Conservation (phyloP, 2,113 vertebrate species). For the Sorex fumeus region DNA sequence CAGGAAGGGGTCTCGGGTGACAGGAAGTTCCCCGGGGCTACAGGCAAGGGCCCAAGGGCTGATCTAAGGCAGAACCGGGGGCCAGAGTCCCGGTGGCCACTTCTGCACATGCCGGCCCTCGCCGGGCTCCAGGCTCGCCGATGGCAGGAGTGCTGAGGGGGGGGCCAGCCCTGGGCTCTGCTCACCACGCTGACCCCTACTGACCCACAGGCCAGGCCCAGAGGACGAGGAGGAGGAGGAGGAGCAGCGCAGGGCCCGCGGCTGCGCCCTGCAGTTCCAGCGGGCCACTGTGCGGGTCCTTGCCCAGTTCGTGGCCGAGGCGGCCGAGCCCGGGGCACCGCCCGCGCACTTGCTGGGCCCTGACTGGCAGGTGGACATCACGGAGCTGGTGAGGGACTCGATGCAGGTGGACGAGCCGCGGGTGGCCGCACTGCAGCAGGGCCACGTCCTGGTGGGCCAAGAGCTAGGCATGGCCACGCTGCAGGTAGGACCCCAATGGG, state of each 20-base stretch:
- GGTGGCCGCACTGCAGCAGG: constrained; percentile 92
- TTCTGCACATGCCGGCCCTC: background rate
- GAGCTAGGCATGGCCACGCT: constrained; percentile 96
- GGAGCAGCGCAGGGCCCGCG: constrained; percentile 93
- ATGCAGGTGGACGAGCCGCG: constrained; percentile 95
- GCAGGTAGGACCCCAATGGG: constrained; percentile 89
- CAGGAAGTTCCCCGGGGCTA: too few relatives aligned
- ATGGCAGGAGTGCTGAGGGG: too few relatives aligned
- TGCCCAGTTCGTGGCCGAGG: constrained; percentile 95
- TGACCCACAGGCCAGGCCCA: constrained; percentile 87
- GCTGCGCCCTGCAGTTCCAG: constrained; percentile 96
- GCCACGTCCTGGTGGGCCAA: constrained; percentile 92
- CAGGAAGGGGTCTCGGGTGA: too few relatives aligned
- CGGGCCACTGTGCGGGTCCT: constrained; percentile 95
- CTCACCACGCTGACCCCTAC: constrained; percentile 68
- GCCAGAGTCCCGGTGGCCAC: too few relatives aligned
- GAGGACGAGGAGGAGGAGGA: constrained; percentile 98
- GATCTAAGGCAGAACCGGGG: too few relatives aligned
- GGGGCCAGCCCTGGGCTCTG: too few relatives aligned
- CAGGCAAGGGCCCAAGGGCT: too few relatives aligned
- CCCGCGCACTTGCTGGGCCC: constrained; percentile 93
- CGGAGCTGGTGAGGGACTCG: constrained; percentile 95
- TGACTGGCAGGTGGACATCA: constrained; percentile 97
- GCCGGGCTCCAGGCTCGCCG: too few relatives aligned
- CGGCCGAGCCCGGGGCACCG: constrained; percentile 90